Evolutionary conservation across 2,797 vertebrate species (phyloP).

Genomic region (Clarias laeviceps): DNA sequence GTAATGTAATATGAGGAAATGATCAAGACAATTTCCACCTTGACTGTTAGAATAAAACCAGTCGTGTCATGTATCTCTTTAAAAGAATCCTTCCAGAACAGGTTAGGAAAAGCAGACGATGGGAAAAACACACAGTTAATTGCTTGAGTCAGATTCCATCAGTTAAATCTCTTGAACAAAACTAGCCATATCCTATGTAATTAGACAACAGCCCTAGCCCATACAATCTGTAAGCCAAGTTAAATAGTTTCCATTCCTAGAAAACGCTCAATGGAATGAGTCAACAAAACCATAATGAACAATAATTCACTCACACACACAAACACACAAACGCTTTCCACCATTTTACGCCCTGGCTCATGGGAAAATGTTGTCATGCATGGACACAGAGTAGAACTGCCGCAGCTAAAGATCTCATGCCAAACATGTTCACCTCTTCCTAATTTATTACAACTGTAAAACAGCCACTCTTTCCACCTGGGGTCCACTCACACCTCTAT

Average conservation of each 20-base stretch:
- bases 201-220: not conserved
- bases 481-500: not conserved
- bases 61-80: not conserved
- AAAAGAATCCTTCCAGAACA: not conserved
- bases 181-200: conserved; percentile 1
- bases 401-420: conserved; percentile 13
- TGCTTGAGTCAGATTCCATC: not conserved
- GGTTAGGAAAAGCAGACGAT: not conserved
- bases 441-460: conserved; percentile 2
- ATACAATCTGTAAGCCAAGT: not conserved
- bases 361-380: conserved; percentile 27
- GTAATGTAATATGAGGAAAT: too few relatives aligned
- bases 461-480: not conserved
- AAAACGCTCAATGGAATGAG: not conserved
- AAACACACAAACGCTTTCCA: not conserved
- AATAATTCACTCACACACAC: not conserved
- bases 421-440: conserved; percentile 9
- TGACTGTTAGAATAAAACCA: not conserved
- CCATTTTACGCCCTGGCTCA: not conserved
- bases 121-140: not conserved
- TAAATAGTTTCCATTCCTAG: not conserved
- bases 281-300: not conserved
- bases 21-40: not conserved
- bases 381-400: not conserved
- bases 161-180: conserved; percentile 12